phyloP scores from a whole-genome alignment of 2,797 vertebrate species.

The Dicrostonyx torquatus region DNA sequence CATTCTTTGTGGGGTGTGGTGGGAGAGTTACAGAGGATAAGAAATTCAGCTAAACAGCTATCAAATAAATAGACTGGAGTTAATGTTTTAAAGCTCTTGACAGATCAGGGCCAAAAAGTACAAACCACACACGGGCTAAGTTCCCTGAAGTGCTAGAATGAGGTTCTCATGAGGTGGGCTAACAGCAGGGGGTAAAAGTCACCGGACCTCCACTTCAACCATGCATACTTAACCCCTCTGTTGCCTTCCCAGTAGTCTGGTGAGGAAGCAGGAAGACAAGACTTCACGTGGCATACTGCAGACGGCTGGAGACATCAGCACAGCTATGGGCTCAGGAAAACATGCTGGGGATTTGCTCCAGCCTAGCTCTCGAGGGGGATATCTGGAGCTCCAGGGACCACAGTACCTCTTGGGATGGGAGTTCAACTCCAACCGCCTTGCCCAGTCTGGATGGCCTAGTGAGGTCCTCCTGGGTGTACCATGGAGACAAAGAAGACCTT shows the following conservation, averaged over 20 bases:
- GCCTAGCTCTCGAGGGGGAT: background rate
- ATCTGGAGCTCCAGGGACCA: background rate
- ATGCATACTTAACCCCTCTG: background rate
- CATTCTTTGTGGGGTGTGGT: background rate
- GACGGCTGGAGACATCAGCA: background rate
- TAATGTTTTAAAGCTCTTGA: background rate
- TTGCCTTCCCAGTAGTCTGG: background rate
- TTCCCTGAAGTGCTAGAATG: background rate
- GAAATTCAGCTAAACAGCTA: background rate
- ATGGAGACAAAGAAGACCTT: background rate
- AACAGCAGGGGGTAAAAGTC: background rate
- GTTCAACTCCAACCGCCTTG: background rate
- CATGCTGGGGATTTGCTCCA: background rate
- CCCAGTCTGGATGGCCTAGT: background rate
- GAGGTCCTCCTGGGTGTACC: background rate
- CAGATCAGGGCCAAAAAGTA: background rate
- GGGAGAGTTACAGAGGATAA: background rate
- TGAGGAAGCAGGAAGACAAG: background rate
- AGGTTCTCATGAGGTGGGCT: fast-evolving
- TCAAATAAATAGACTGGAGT: background rate
- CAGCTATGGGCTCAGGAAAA: background rate
- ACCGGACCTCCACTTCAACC: background rate
- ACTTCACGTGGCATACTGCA: background rate
- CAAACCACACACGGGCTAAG: background rate
- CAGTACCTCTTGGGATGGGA: background rate